Percentiles rank a stretch among this genome's conserved stretches.
Evolutionary conservation across 2,888 invertebrate genomes (phyloP).

Genomic region (Ommatoiulus sabulosus): DNA sequence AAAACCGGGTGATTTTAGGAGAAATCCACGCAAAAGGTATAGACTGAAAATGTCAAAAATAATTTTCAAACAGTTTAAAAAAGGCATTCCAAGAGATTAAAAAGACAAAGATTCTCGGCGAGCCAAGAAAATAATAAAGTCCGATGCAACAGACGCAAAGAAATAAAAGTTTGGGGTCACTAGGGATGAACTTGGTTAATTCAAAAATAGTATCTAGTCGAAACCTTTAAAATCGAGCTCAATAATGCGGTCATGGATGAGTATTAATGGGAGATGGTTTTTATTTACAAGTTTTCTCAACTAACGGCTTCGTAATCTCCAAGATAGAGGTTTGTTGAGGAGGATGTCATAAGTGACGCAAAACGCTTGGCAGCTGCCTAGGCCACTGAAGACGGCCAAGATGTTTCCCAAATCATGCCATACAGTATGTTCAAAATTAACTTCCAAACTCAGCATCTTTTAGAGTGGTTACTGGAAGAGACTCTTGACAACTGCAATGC

Average conservation of each 20-base stretch:
- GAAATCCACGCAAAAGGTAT: background rate
- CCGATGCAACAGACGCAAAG: background rate
- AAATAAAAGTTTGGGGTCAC: background rate
- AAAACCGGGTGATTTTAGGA: background rate
- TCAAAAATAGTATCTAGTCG: slow-evolving; percentile 1
- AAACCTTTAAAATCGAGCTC: background rate
- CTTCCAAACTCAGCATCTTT: background rate
- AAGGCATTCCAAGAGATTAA: background rate
- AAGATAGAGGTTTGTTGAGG: background rate
- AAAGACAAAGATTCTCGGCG: background rate
- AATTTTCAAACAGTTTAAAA: background rate
- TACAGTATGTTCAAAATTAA: background rate
- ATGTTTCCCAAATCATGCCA: background rate
- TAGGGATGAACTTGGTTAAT: background rate
- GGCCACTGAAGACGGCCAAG: background rate
- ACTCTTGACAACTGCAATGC: too few relatives aligned
- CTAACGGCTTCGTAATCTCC: too few relatives aligned
- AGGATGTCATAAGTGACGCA: background rate
- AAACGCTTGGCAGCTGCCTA: background rate
- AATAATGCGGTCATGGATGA: background rate
- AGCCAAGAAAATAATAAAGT: background rate
- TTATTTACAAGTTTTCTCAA: background rate
- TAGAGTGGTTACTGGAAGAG: too few relatives aligned
- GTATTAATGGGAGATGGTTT: slow-evolving; percentile 3
- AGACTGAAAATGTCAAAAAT: background rate